Conservation (phyloP, 2,113 vertebrate species). For the Micronycteris hirsuta region DNA sequence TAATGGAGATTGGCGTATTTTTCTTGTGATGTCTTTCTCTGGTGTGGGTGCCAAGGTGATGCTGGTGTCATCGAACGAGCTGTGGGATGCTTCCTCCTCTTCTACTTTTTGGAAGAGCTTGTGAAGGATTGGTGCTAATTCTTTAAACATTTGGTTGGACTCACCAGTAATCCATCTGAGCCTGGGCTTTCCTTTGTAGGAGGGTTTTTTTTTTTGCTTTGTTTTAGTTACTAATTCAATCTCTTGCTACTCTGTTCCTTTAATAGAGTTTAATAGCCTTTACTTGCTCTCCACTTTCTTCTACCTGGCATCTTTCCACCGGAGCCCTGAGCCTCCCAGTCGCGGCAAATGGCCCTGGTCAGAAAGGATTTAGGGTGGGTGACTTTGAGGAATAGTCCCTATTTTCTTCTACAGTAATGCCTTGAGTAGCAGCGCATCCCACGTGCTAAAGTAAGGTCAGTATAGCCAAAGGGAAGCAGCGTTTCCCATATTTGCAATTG, state of each 20-base stretch:
- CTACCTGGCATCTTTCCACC: not conserved
- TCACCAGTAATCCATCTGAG: not conserved
- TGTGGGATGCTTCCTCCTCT: not conserved
- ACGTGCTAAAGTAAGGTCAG: not conserved
- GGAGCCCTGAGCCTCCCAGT: not conserved
- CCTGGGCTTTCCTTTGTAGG: not conserved
- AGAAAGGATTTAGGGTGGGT: not conserved
- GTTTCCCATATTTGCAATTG: not conserved
- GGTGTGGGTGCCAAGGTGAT: not conserved
- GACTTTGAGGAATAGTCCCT: not conserved
- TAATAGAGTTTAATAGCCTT: not conserved
- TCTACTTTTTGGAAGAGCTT: not conserved
- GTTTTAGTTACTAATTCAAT: not conserved
- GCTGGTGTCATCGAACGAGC: not conserved
- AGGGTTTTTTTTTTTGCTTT: not conserved
- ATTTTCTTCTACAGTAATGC: not conserved
- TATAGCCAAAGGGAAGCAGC: not conserved
- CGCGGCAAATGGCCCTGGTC: not conserved
- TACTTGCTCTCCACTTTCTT: not conserved
- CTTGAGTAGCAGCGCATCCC: not conserved
- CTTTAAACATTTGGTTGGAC: not conserved
- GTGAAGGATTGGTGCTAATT: not conserved
- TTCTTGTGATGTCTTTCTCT: not conserved
- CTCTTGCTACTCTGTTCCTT: not conserved
- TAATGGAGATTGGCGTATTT: not conserved